Conservation (phyloP, 2,888 invertebrate species). For the Euproctis similis region DNA sequence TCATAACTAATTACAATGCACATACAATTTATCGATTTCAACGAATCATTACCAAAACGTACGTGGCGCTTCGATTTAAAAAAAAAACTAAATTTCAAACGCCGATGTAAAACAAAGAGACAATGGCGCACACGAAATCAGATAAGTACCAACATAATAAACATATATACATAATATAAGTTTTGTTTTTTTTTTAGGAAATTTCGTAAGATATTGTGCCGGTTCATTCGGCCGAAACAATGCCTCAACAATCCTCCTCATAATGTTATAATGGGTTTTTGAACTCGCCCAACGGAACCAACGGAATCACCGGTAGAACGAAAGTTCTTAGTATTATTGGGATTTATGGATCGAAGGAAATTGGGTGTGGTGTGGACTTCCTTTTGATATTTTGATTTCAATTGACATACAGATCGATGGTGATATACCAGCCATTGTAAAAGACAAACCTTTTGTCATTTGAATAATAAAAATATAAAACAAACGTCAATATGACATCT, state of each 20-base stretch:
- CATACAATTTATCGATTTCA: constrained; percentile 21
- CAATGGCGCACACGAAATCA: constrained; percentile 53
- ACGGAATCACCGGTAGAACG: no score
- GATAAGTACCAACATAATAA: constrained; percentile 52
- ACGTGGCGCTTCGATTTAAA: constrained; percentile 21
- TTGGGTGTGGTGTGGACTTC: constrained; percentile 63
- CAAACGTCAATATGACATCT: no score
- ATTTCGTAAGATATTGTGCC: constrained; percentile 73
- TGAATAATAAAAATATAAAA: no score
- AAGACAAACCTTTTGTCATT: constrained; percentile 1
- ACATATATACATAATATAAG: no score
- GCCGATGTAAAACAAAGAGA: constrained; percentile 35
- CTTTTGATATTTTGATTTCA: constrained; percentile 33
- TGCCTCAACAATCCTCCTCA: constrained; percentile 63
- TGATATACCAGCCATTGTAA: constrained; percentile 13
- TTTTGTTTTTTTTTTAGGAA: constrained; percentile 64
- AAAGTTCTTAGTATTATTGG: constrained; percentile 56
- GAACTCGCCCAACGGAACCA: constrained; percentile 66
- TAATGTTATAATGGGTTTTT: constrained; percentile 69
- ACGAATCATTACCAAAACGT: constrained; percentile 19
- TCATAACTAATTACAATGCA: constrained; percentile 22
- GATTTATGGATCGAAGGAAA: constrained; percentile 54
- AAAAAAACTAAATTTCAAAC: constrained; percentile 24
- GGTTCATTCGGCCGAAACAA: constrained; percentile 69
- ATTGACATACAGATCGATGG: constrained; percentile 13